Conservation (phyloP, 2,113 vertebrate species). For the Monarcha castaneiventris region DNA sequence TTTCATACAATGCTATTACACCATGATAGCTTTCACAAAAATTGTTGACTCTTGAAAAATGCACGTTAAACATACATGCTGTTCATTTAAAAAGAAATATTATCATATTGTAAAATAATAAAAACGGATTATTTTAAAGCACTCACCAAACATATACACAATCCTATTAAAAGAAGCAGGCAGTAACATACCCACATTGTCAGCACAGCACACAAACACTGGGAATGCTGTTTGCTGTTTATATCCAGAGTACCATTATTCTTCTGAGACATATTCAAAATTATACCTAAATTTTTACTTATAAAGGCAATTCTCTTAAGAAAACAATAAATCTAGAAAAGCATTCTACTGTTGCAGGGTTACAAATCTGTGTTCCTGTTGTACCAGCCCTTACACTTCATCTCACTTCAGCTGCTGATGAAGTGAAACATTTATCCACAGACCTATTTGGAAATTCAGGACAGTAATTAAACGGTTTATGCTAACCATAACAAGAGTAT, state of each 20-base stretch:
- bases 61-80: slow-evolving; percentile 60
- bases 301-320: not conserved
- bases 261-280: not conserved
- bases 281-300: not conserved
- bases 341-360: not conserved
- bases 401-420: not conserved
- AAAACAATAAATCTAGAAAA: not conserved
- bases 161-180: slow-evolving; percentile 24
- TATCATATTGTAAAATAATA: slow-evolving; percentile 60
- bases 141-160: slow-evolving; percentile 14
- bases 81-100: slow-evolving; percentile 75
- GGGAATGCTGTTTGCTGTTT: not conserved
- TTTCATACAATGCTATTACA: slow-evolving; percentile 80
- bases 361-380: not conserved
- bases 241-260: not conserved
- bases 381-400: not conserved
- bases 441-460: not conserved
- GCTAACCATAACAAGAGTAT: not conserved
- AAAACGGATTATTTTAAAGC: slow-evolving; percentile 59
- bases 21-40: slow-evolving; percentile 79
- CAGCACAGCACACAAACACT: not conserved
- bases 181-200: not conserved
- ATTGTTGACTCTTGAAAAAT: slow-evolving; percentile 70
- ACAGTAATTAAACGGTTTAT: slow-evolving; percentile 13
- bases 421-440: not conserved